Percentiles rank a stretch among this genome's conserved stretches.
These are phyloP conservation scores for Sphinx pinastri DNA, from an alignment of 2,888 invertebrate genomes.

Conservation along the genomic window DNA sequence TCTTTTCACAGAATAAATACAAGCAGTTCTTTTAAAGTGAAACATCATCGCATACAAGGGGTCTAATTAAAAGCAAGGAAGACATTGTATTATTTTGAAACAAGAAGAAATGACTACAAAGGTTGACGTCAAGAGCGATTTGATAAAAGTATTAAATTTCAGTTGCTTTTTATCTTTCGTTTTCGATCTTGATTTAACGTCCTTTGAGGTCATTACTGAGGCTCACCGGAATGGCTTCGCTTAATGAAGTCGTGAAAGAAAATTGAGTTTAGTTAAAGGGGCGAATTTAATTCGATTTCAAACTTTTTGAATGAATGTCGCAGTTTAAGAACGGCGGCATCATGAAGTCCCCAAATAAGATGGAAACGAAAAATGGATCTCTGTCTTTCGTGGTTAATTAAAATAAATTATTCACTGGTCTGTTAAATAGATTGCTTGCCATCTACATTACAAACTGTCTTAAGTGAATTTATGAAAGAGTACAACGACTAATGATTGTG, in stretches of 20 bases:
- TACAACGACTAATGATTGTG: slow-evolving; percentile 26
- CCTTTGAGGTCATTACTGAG: slow-evolving; percentile 81
- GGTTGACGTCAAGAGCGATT: slow-evolving; percentile 65
- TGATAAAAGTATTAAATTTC: slow-evolving; percentile 77
- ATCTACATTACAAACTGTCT: slow-evolving; percentile 68
- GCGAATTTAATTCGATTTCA: slow-evolving; percentile 82
- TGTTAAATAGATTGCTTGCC: slow-evolving; percentile 66
- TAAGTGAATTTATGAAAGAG: slow-evolving; percentile 55
- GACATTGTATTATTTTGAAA: slow-evolving; percentile 47
- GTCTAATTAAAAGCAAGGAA: slow-evolving; percentile 52
- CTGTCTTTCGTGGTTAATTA: slow-evolving; percentile 73
- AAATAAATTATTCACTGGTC: slow-evolving; percentile 75
- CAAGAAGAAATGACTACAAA: slow-evolving; percentile 59
- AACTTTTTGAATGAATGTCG: slow-evolving; percentile 80
- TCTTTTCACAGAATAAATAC: too few relatives aligned
- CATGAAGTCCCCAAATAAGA: slow-evolving; percentile 69
- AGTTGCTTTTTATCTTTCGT: slow-evolving; percentile 75
- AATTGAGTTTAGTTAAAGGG: slow-evolving; percentile 83
- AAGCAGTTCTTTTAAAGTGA: slow-evolving; percentile 8
- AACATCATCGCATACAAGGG: slow-evolving; percentile 36
- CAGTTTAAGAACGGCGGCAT: slow-evolving; percentile 67
- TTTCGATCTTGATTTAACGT: slow-evolving; percentile 82
- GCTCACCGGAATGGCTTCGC: slow-evolving; percentile 79
- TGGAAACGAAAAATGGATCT: slow-evolving; percentile 71
- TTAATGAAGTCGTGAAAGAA: slow-evolving; percentile 83